Evolutionary conservation across 2,888 invertebrate species (phyloP), one percentile per base, ranked within the genome.

Genomic region (Nomada ferruginata): DNA sequence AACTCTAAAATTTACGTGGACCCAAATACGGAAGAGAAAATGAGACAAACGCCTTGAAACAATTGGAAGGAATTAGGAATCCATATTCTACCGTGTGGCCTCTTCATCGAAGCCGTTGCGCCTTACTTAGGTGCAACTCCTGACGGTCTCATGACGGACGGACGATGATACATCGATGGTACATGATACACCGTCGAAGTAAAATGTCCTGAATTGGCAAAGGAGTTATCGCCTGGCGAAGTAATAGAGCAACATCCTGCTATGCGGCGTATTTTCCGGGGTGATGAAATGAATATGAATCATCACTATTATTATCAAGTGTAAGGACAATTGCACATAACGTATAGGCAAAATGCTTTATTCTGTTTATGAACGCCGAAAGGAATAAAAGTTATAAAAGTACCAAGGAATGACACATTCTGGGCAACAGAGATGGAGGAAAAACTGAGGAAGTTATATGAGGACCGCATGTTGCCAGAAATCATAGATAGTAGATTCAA

Each of bases 91-190:
- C 26, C 26, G 53, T 68, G 53, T 42, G 68, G 60, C 15, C 47
- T 71, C 47, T 71, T 47, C 47, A 71, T 60, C 26, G 71, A 71
- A 60, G 57, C 44, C 26, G 50, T 23, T n/a, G 60, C 15, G 59
- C 71, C 71, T 26, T 71, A 71, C 60, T 71, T 71, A 60, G 71
- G 44, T 59, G 71, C 76, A 42, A 44, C 66, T 7, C 66, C 59
- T 50, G 57, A 66, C 47, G 74, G 42, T 42, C 66, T 74, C 55
- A 18, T 65, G 15, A 20, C 20, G 20, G 20, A 20, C 20, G 26
- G 42, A 23, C 9, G 42, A 70, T n/a, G 59, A 44, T 36, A 29
- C 23, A 20, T 20, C 20, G 20, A 20, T 20, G 20, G 20, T 20
- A 20, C 20, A 20, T 20, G 20, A 20, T 20, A 20, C 10, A 60